Conservation (phyloP, 2,888 invertebrate genomes). For the Tetrapedia diversipes region DNA sequence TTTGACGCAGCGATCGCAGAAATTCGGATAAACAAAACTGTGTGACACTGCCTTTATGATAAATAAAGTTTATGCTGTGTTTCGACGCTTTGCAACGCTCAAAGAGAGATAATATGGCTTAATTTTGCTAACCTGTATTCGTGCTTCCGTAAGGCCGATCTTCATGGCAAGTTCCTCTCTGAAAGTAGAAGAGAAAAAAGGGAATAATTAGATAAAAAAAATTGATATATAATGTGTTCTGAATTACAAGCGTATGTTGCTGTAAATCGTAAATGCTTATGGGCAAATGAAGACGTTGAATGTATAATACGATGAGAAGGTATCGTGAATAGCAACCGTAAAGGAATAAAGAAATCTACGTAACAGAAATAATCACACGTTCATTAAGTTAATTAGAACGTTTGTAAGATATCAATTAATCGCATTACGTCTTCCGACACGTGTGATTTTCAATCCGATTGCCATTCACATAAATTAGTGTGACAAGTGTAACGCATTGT, state of each 20-base stretch:
- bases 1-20: no score
- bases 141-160: slow-evolving; percentile 96
- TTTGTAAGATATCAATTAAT: slow-evolving; percentile 57
- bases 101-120: no score
- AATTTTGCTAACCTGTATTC: slow-evolving; percentile 92
- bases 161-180: slow-evolving; percentile 98
- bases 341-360: slow-evolving; percentile 4
- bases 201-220: slow-evolving; percentile 1
- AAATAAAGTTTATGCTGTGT: no score
- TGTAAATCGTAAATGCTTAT: neutral
- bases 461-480: slow-evolving; percentile 42
- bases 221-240: neutral
- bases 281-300: neutral
- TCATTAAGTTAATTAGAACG: slow-evolving; percentile 61
- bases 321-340: neutral
- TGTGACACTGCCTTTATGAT: no score
- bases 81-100: no score
- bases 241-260: no score
- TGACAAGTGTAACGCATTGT: slow-evolving; percentile 41
- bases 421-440: slow-evolving; percentile 49
- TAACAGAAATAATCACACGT: slow-evolving; percentile 29
- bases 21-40: no score
- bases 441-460: slow-evolving; percentile 57
- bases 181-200: slow-evolving; percentile 83
- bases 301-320: neutral